Percentiles rank a stretch among this genome's conserved stretches.
Conservation (phyloP, 2,113 vertebrate species). For the Tragelaphus imberbis region DNA sequence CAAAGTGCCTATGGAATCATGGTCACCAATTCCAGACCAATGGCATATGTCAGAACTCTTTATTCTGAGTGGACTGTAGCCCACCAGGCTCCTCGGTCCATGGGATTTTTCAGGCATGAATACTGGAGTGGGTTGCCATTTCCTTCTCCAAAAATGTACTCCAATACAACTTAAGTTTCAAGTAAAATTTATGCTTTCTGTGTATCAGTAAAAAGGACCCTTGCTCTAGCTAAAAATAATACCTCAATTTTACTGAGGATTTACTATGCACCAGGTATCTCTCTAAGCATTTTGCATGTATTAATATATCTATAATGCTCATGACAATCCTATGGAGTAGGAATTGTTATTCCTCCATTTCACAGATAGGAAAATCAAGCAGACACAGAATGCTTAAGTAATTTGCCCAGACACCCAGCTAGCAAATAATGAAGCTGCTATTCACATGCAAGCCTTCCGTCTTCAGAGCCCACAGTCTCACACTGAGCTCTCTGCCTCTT, state of each 20-base stretch:
- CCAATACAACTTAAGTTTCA: neutral
- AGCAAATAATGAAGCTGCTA: neutral
- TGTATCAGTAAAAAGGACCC: neutral
- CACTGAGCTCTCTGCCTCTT: neutral
- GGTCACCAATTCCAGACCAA: neutral
- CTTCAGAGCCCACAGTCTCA: neutral
- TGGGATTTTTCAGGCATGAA: no score
- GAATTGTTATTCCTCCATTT: neutral
- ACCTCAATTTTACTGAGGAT: neutral
- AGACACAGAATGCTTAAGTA: neutral
- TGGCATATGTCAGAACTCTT: neutral
- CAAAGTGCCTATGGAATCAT: neutral
- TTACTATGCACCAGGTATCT: neutral
- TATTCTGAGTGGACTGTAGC: neutral
- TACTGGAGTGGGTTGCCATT: no score
- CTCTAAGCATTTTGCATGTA: neutral
- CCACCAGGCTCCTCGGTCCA: no score
- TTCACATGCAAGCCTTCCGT: neutral
- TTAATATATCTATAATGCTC: neutral
- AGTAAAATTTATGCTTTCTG: neutral
- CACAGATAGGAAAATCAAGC: neutral
- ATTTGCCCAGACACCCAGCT: neutral
- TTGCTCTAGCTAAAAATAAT: neutral
- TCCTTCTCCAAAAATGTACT: neutral
- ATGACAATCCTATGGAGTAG: neutral